Percentiles rank a stretch among this genome's conserved stretches.
phyloP scores from a whole-genome alignment of 2,888 invertebrate species.

The Idaea biselata region DNA sequence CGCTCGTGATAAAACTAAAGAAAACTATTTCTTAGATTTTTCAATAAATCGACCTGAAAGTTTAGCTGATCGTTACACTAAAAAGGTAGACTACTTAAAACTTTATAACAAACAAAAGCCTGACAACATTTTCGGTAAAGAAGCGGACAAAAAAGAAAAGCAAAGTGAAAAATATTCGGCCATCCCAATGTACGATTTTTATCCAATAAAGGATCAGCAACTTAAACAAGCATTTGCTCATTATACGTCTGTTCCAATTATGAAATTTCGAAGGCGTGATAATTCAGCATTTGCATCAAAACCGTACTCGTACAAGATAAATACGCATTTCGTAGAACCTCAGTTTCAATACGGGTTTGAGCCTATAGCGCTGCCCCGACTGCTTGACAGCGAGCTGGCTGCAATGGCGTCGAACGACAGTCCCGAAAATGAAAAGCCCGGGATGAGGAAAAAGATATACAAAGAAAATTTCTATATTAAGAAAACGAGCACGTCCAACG shows the following conservation, averaged over 20 bases:
- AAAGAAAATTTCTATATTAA: slow-evolving; percentile 75
- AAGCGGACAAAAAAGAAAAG: slow-evolving; percentile 46
- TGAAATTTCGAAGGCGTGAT: slow-evolving; percentile 56
- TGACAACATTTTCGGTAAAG: slow-evolving; percentile 40
- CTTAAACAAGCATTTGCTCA: slow-evolving; percentile 51
- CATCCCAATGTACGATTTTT: slow-evolving; percentile 42
- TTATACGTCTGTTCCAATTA: slow-evolving; percentile 51
- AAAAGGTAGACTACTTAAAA: slow-evolving; percentile 65
- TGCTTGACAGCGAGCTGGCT: slow-evolving; percentile 67
- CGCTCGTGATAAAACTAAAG: slow-evolving; percentile 58
- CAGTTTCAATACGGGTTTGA: slow-evolving; percentile 76
- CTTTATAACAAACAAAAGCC: slow-evolving; percentile 59
- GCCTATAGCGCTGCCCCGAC: slow-evolving; percentile 58
- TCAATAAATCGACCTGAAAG: slow-evolving; percentile 62
- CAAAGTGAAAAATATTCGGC: slow-evolving; percentile 51
- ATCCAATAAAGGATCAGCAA: slow-evolving; percentile 42
- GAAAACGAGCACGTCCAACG: slow-evolving; percentile 63
- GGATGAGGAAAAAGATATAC: slow-evolving; percentile 65
- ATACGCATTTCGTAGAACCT: slow-evolving; percentile 69
- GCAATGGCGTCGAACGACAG: slow-evolving; percentile 68
- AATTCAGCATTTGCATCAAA: slow-evolving; percentile 57
- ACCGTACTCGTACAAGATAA: slow-evolving; percentile 49
- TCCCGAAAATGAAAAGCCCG: slow-evolving; percentile 66
- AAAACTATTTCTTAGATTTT: slow-evolving; percentile 62
- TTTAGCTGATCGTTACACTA: slow-evolving; percentile 51